Percentiles rank a stretch among this genome's conserved stretches.
Evolutionary conservation across 30 jellyfish, hydroid and myxozoan species (phyloP).

Genomic region (Sanderia malayensis): DNA sequence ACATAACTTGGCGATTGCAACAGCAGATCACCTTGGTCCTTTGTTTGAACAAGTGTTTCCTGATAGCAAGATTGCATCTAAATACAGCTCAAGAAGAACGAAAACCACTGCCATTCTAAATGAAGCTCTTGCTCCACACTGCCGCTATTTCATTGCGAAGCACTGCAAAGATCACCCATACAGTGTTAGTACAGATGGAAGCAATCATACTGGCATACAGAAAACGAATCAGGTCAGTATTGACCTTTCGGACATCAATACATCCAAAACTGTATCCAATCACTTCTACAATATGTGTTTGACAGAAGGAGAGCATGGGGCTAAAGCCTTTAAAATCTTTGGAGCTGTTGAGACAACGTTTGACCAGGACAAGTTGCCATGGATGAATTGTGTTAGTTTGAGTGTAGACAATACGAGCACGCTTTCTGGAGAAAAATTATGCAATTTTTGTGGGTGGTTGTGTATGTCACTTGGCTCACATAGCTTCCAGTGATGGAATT

Average conservation of each 20-base stretch:
- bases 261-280: conserved; percentile 1
- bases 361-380: not conserved
- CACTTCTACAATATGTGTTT: conserved; percentile 13
- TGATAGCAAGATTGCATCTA: conserved; percentile 52
- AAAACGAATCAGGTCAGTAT: conserved; percentile 9
- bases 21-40: conserved; percentile 44
- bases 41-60: conserved; percentile 47
- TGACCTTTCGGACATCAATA: not conserved
- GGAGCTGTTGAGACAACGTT: not conserved
- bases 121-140: conserved; percentile 17
- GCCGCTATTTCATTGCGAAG: not conserved
- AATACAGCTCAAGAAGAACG: conserved; percentile 32
- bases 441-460: not conserved
- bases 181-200: not conserved
- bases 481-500: conserved; percentile 15
- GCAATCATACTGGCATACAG: not conserved
- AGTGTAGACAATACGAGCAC: conserved; percentile 23
- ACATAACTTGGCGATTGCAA: conserved; percentile 31
- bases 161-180: conserved; percentile 17
- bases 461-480: conserved; percentile 36
- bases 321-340: not conserved
- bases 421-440: not conserved
- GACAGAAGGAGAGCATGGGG: conserved; percentile 4
- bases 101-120: conserved; percentile 45
- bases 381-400: conserved; percentile 7